phyloP scores from a whole-genome alignment of 2,888 invertebrate species.

The Andricus quercusramuli region DNA sequence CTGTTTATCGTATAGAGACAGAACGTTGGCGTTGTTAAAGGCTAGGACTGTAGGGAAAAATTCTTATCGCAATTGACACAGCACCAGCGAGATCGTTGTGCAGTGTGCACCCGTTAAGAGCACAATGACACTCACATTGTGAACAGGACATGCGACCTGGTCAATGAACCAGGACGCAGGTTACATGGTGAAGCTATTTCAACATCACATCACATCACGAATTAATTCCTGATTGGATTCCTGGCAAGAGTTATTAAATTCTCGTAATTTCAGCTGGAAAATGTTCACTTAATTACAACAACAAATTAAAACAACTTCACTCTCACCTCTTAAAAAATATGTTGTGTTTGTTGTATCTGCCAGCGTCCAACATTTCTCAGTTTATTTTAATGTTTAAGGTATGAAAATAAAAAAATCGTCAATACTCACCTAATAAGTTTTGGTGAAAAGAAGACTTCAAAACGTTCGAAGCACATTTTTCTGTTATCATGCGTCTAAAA shows the following conservation, averaged over 20 bases:
- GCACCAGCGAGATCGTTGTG: constrained; percentile 50
- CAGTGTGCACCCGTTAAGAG: constrained; percentile 41
- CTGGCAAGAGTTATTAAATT: background rate
- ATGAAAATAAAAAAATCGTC: too few relatives aligned
- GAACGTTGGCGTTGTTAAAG: constrained; percentile 6
- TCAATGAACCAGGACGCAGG: constrained; percentile 73
- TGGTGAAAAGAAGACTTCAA: too few relatives aligned
- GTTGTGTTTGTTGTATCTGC: too few relatives aligned
- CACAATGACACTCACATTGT: constrained; percentile 46
- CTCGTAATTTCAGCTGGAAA: background rate
- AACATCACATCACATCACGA: constrained; percentile 10
- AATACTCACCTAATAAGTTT: too few relatives aligned
- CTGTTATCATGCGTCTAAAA: too few relatives aligned
- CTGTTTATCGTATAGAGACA: constrained; percentile 30
- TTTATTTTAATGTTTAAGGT: too few relatives aligned
- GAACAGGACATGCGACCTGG: constrained; percentile 63
- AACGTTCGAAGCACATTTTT: too few relatives aligned
- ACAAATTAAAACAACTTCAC: too few relatives aligned
- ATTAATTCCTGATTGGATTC: background rate
- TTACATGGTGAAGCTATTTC: constrained; percentile 48
- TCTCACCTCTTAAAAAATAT: too few relatives aligned
- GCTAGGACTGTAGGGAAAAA: constrained; percentile 5
- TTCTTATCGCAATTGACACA: constrained; percentile 49
- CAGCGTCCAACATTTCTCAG: too few relatives aligned
- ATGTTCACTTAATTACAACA: too few relatives aligned